Conservation (phyloP, 2,113 vertebrate genomes). For the Kryptolebias marmoratus region DNA sequence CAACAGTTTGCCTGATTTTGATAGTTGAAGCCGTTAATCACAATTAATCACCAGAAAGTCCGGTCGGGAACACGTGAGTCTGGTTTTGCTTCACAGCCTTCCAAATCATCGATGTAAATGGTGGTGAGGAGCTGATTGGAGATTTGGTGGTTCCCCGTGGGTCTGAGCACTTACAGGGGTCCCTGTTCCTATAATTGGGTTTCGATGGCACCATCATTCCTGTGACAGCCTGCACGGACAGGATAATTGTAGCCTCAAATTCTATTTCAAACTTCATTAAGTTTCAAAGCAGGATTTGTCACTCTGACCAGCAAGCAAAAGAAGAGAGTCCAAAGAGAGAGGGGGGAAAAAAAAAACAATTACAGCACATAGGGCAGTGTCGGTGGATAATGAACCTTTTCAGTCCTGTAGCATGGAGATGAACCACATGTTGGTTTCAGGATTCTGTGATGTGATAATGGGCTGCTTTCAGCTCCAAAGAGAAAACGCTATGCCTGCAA, state of each 20-base stretch:
- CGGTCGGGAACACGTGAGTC: neutral
- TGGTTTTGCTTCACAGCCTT: conserved; percentile 7
- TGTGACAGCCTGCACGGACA: conserved; percentile 64
- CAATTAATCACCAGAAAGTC: neutral
- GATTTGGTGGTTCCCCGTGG: conserved; percentile 14
- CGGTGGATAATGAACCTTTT: conserved; percentile 67
- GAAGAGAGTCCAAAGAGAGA: conserved; percentile 30
- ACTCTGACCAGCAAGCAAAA: conserved; percentile 60
- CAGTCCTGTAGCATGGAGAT: conserved; percentile 6
- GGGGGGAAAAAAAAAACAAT: conserved; percentile 49
- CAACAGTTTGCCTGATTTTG: too few relatives aligned
- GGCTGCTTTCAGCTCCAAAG: conserved; percentile 32
- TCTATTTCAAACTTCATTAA: conserved; percentile 83
- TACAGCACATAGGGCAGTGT: conserved; percentile 39
- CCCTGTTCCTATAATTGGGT: conserved; percentile 67
- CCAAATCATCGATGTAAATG: conserved; percentile 1
- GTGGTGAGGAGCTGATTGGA: neutral
- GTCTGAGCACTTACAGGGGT: conserved; percentile 50
- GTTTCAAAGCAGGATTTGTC: conserved; percentile 77
- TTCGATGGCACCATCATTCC: conserved; percentile 68
- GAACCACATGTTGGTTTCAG: conserved; percentile 39
- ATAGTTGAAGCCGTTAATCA: neutral
- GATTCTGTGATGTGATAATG: conserved; percentile 52
- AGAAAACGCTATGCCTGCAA: conserved; percentile 47
- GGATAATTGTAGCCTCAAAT: conserved; percentile 75